phyloP scores from a whole-genome alignment of 2,888 invertebrate genomes.

The Aphodius granarius region DNA sequence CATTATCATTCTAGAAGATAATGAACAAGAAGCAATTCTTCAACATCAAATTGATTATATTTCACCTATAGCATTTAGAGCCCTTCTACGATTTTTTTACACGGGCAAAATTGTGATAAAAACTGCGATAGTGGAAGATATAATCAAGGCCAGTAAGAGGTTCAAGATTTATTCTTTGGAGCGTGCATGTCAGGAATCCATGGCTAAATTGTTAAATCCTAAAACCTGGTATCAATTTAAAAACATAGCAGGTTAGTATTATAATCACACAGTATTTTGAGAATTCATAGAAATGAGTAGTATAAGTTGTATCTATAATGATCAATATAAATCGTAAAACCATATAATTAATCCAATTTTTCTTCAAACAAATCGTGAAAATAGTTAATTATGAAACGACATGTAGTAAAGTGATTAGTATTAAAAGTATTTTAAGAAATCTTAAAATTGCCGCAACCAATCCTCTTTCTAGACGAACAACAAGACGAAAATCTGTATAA shows the following conservation, averaged over 20 bases:
- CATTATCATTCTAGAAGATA: not conserved
- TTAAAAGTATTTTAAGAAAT: no score
- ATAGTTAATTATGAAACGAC: no score
- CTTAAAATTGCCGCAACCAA: no score
- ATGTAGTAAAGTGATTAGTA: no score
- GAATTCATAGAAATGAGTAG: no score
- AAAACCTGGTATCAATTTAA: not conserved
- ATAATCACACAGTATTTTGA: no score
- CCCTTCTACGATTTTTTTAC: not conserved
- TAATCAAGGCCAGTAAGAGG: not conserved
- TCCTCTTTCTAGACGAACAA: not conserved
- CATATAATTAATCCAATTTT: no score
- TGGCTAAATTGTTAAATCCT: not conserved
- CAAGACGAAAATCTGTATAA: not conserved
- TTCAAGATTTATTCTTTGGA: not conserved
- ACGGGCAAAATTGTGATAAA: not conserved
- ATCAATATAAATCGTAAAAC: no score
- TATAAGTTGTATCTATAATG: no score
- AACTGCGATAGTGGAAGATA: not conserved
- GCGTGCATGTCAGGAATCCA: not conserved
- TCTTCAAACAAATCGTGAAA: no score
- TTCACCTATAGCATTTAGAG: not conserved
- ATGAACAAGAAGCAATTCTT: not conserved
- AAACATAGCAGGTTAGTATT: not conserved
- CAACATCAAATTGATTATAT: not conserved